These are phyloP conservation scores for Pachypsylla venusta DNA, from an alignment of 1,140 invertebrate genomes.

Conservation along the genomic window DNA sequence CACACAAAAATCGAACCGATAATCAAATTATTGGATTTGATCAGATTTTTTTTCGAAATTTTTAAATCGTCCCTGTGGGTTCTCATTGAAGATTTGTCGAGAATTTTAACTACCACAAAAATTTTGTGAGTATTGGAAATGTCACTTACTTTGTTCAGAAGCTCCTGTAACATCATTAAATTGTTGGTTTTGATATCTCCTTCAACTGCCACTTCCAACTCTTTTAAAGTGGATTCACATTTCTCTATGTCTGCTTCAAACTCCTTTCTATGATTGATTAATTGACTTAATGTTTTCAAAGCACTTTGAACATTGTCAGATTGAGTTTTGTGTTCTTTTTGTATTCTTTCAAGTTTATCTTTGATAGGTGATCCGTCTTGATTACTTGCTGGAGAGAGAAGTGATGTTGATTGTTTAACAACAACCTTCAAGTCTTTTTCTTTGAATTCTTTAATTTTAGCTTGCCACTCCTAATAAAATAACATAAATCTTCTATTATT, in stretches of 20 bases:
- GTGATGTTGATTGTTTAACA: slow-evolving; percentile 26
- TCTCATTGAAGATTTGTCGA: too few relatives aligned
- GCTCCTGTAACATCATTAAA: slow-evolving; percentile 66
- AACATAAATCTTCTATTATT: too few relatives aligned
- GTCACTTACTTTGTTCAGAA: slow-evolving; percentile 47
- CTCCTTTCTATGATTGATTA: slow-evolving; percentile 54
- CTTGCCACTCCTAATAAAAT: slow-evolving; percentile 40
- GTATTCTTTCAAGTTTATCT: neutral
- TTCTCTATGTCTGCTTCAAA: slow-evolving; percentile 68
- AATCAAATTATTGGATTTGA: too few relatives aligned
- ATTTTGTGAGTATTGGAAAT: neutral
- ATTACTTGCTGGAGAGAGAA: neutral
- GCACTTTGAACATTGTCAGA: slow-evolving; percentile 9
- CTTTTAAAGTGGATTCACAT: slow-evolving; percentile 68
- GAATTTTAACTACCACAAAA: too few relatives aligned
- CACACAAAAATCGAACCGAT: too few relatives aligned
- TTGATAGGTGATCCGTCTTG: neutral
- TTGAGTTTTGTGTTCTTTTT: neutral
- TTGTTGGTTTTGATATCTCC: slow-evolving; percentile 59
- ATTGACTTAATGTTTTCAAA: slow-evolving; percentile 40
- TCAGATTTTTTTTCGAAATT: too few relatives aligned
- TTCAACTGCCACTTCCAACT: slow-evolving; percentile 69
- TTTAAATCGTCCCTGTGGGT: too few relatives aligned
- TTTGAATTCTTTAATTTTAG: slow-evolving; percentile 61
- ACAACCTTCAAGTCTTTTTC: slow-evolving; percentile 42